Evolutionary conservation across 2,113 vertebrate genomes (phyloP), one percentile per base, ranked within the genome.

Genomic region (Mustela nigripes): DNA sequence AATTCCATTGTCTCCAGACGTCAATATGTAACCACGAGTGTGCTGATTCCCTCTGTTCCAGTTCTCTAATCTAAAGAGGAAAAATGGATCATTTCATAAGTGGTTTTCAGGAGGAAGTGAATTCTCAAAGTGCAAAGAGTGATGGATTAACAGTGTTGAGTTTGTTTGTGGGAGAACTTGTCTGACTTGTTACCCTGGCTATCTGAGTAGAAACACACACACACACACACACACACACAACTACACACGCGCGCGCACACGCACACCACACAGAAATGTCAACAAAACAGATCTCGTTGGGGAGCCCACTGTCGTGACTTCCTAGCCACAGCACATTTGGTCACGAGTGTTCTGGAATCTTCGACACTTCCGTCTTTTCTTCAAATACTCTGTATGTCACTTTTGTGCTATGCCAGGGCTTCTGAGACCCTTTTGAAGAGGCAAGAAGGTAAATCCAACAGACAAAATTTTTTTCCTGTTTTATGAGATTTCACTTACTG

Each of bases 41-140:
- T 67, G 63, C 28, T 36, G 56, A 76, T 8, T 48, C 63, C 63
- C 69, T 26, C 15, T 22, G 4, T 86, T 86, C 62, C 42, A 88
- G 22, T 94, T 50, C 42, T 69, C 85, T 92, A 80, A 89, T 86
- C 63, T 92, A 22, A 74, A 88, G 45, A 78, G 90, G 74, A 94
- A 94, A 90, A 98, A 73, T 80, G 95, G 82, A 85, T 98, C 60
- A 81, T 86, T 97, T 89, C 39, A 1, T 53, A 42, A 95, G 91
- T 45, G 80, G 90, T 58, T 45, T 93, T 81, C 33, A 79, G 85
- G 73, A 96, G 89, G 92, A 97, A 96, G 94, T 76, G 39, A 42
- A 50, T 74, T 93, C 78, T 96, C 53, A 31, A 89, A 95, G 69
- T 19, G 74, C 71, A 69, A 88, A 96, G 33, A 50, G 56, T 33